These are phyloP conservation scores for Patella caerulea DNA, from an alignment of 2,888 invertebrate genomes.

Conservation along the genomic window DNA sequence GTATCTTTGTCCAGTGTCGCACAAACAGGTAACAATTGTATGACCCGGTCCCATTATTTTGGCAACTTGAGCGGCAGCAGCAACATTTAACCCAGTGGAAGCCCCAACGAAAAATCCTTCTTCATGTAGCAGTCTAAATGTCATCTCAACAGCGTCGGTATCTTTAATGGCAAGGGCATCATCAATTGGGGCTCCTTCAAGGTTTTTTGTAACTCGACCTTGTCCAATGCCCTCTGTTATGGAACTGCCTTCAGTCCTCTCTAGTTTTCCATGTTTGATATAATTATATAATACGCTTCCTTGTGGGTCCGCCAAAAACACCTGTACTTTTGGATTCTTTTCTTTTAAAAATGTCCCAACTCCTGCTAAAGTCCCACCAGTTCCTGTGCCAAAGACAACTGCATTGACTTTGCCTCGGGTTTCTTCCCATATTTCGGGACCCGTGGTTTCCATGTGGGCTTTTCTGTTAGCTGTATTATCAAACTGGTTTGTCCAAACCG, in stretches of 20 bases:
- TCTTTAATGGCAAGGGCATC: constrained; percentile 66
- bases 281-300: constrained; percentile 71
- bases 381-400: constrained; percentile 69
- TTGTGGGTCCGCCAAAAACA: constrained; percentile 50
- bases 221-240: constrained; percentile 72
- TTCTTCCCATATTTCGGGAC: constrained; percentile 71
- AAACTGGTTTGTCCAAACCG: constrained; percentile 72
- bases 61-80: constrained; percentile 67
- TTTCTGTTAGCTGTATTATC: constrained; percentile 69
- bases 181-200: constrained; percentile 70
- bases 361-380: constrained; percentile 71
- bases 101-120: constrained; percentile 72
- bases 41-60: constrained; percentile 68
- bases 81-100: constrained; percentile 70
- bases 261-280: constrained; percentile 68
- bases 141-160: constrained; percentile 68
- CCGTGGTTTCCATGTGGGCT: constrained; percentile 70
- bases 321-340: constrained; percentile 62
- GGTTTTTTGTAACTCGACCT: constrained; percentile 70
- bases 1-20: constrained; percentile 71
- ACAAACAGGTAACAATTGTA: constrained; percentile 69
- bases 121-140: constrained; percentile 68
- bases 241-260: constrained; percentile 66
- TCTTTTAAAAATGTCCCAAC: constrained; percentile 69
- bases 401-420: constrained; percentile 70